Evolutionary conservation across 37 sponge, comb jelly and placozoan species (phyloP).

Genomic region (Oopsacas minuta): DNA sequence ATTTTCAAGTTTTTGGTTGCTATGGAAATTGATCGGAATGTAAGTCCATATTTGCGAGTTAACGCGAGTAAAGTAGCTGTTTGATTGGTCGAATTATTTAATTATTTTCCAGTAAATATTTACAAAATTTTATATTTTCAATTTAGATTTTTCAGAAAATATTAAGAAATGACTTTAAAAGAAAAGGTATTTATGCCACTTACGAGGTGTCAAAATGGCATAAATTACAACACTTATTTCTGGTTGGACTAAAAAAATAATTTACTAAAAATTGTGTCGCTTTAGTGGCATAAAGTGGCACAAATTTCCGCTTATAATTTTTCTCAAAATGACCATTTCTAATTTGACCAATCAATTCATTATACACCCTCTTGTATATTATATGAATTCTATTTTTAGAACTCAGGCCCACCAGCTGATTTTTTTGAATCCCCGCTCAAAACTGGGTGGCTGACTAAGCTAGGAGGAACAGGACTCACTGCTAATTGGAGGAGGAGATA

Average conservation of each 20-base stretch:
- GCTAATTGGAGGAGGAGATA: slow-evolving; percentile 67
- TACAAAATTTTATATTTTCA: background rate
- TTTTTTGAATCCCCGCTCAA: slow-evolving; percentile 46
- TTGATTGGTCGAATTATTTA: background rate
- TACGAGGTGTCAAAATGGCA: no score
- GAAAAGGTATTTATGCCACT: background rate
- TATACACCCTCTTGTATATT: background rate
- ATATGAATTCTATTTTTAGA: background rate
- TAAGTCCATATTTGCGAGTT: background rate
- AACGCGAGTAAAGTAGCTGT: background rate
- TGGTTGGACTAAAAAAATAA: no score
- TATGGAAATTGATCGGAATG: background rate
- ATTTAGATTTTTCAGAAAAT: background rate
- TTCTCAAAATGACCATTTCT: background rate
- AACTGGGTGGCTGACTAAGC: slow-evolving; percentile 62
- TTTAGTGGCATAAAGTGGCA: no score
- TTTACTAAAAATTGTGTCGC: no score
- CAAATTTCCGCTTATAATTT: no score
- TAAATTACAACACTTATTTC: no score
- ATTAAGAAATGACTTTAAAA: background rate
- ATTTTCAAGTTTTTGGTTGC: no score
- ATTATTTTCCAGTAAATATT: background rate
- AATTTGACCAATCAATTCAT: background rate
- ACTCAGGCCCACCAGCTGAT: slow-evolving; percentile 37
- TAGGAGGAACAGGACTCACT: slow-evolving; percentile 55